Percentiles rank a stretch among this genome's conserved stretches.
Conservation (phyloP, 2,888 invertebrate genomes). For the Mimumesa dahlbomi region DNA sequence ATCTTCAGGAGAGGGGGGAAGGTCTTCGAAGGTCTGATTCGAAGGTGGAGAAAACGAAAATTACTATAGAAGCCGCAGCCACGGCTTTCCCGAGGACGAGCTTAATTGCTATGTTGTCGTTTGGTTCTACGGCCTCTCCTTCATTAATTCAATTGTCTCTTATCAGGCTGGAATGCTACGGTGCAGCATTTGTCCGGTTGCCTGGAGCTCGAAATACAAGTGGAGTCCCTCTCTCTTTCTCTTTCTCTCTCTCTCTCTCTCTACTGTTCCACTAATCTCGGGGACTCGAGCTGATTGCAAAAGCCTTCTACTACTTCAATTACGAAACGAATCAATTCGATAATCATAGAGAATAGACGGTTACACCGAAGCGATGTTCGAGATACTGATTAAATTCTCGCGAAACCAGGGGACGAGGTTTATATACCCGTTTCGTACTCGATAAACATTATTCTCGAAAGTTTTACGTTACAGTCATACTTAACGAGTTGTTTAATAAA, state of each 20-base stretch:
- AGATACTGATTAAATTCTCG: too few species aligned
- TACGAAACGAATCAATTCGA: slow-evolving; percentile 15
- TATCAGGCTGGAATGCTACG: slow-evolving; percentile 61
- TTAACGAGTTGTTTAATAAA: too few species aligned
- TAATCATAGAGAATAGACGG: too few species aligned
- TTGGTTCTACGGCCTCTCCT: slow-evolving; percentile 70
- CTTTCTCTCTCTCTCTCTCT: too few species aligned
- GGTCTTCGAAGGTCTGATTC: slow-evolving; percentile 1
- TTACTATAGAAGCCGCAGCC: slow-evolving; percentile 37
- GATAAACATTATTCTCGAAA: too few species aligned
- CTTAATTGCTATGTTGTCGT: slow-evolving; percentile 62
- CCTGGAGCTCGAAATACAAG: slow-evolving; percentile 44
- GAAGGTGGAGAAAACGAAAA: slow-evolving; percentile 47
- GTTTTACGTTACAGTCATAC: too few species aligned
- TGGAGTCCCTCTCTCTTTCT: slow-evolving; percentile 3
- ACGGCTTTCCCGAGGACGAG: slow-evolving; percentile 43
- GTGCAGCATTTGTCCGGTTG: slow-evolving; percentile 57
- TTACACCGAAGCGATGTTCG: too few species aligned
- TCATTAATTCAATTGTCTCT: slow-evolving; percentile 71
- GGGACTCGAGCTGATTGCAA: slow-evolving; percentile 18
- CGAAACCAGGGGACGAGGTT: too few species aligned
- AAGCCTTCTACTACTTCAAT: background rate
- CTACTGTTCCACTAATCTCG: slow-evolving; percentile 24
- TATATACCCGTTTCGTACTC: too few species aligned
- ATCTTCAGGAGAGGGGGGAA: too few species aligned